Percentiles rank a stretch among this genome's conserved stretches.
Conservation (phyloP, 2,797 vertebrate genomes). For the Novumbra hubbsi region DNA sequence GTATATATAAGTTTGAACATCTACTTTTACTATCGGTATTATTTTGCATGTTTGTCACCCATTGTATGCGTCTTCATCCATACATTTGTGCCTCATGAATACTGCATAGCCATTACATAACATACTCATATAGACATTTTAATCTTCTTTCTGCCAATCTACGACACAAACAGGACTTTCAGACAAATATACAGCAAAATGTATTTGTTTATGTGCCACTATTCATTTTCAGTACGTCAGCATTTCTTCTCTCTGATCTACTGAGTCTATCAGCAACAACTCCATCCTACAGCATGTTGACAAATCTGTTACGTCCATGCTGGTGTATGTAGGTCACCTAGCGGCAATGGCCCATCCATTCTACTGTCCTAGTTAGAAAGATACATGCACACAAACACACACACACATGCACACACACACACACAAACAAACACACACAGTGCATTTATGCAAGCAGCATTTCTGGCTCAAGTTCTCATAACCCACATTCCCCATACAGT, state of each 20-base stretch:
- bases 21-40: background rate
- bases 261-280: conserved; percentile 40
- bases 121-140: background rate
- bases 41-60: background rate
- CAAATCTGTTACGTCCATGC: conserved; percentile 55
- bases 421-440: conserved; percentile 2
- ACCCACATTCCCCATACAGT: background rate
- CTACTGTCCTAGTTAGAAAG: conserved; percentile 65
- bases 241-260: conserved; percentile 30
- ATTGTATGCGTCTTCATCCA: background rate
- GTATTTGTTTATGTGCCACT: conserved; percentile 22
- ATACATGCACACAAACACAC: conserved; percentile 34
- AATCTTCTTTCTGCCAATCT: background rate
- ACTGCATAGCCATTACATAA: conserved; percentile 1
- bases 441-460: conserved; percentile 43
- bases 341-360: conserved; percentile 64
- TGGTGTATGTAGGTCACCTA: conserved; percentile 67
- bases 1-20: background rate
- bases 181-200: conserved; percentile 1
- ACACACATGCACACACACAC: background rate
- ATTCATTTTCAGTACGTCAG: conserved; percentile 34
- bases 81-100: conserved; percentile 7
- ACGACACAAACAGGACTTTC: conserved; percentile 2
- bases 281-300: conserved; percentile 34
- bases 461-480: conserved; percentile 13